Evolutionary conservation across 2,797 vertebrate genomes (phyloP).

Genomic region (Megalops cyprinoides): DNA sequence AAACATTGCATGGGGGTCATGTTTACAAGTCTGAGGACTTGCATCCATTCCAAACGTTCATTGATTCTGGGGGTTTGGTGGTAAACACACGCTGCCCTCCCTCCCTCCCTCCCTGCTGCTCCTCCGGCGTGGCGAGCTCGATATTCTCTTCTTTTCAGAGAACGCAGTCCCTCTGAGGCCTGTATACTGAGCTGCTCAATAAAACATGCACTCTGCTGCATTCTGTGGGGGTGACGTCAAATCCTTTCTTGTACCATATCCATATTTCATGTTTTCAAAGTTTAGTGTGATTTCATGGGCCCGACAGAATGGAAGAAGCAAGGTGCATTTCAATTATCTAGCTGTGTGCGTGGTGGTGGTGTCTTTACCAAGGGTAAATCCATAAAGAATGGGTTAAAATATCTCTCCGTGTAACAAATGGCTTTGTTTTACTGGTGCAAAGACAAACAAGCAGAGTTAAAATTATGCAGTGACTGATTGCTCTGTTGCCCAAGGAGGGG

Average conservation of each 20-base stretch:
- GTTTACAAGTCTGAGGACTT: constrained; percentile 55
- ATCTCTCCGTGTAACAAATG: background rate
- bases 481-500: background rate
- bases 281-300: constrained; percentile 63
- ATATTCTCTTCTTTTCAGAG: constrained; percentile 36
- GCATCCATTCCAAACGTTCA: constrained; percentile 48
- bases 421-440: background rate
- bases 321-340: constrained; percentile 47
- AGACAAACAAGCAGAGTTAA: constrained; percentile 13
- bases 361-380: background rate
- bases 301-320: constrained; percentile 33
- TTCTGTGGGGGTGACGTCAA: constrained; percentile 65
- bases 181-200: constrained; percentile 70
- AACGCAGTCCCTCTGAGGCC: constrained; percentile 55
- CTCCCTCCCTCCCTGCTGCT: too few species aligned
- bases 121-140: constrained; percentile 1
- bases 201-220: constrained; percentile 72
- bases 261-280: constrained; percentile 70
- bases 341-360: background rate
- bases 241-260: constrained; percentile 64
- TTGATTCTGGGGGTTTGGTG: constrained; percentile 56
- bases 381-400: background rate
- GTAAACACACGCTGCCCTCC: too few species aligned
- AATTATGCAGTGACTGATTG: background rate
- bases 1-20: constrained; percentile 43